Evolutionary conservation across 1,140 invertebrate genomes (phyloP).

Genomic region (Heliconius himera): DNA sequence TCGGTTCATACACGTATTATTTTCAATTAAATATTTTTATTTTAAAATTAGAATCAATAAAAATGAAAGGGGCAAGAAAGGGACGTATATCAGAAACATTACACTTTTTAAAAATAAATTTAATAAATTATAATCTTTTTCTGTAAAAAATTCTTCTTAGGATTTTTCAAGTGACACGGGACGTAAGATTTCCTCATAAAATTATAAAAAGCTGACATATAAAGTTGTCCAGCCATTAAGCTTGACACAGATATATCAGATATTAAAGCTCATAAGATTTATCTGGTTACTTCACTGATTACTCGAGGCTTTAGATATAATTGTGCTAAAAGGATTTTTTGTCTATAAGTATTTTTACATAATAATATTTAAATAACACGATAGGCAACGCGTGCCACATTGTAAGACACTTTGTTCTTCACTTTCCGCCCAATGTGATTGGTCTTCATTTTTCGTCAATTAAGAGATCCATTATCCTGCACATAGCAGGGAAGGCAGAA

Average conservation of each 20-base stretch:
- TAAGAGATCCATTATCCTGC: too few relatives aligned
- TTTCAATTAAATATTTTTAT: too few relatives aligned
- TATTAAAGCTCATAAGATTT: background rate
- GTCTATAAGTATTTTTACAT: background rate
- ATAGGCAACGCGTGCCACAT: too few relatives aligned
- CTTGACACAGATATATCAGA: conserved; percentile 6
- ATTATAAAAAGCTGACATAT: conserved; percentile 7
- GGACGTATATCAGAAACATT: too few relatives aligned
- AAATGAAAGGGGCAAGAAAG: too few relatives aligned
- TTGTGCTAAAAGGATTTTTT: background rate
- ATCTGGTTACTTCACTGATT: background rate
- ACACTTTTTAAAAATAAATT: background rate
- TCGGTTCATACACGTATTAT: too few relatives aligned
- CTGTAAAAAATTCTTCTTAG: background rate
- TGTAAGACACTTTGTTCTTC: too few relatives aligned
- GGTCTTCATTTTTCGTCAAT: too few relatives aligned
- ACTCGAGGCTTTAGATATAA: background rate
- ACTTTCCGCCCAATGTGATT: too few relatives aligned
- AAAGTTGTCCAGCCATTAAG: background rate
- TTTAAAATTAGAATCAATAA: too few relatives aligned
- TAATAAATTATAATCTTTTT: background rate
- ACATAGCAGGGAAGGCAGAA: too few relatives aligned
- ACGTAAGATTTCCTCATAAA: background rate
- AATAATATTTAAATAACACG: too few relatives aligned
- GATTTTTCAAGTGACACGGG: background rate